A percentile compares a stretch with the other conserved stretches of the same genome.
phyloP scores from a whole-genome alignment of 1,140 invertebrate genomes.

The Apolygus lucorum region DNA sequence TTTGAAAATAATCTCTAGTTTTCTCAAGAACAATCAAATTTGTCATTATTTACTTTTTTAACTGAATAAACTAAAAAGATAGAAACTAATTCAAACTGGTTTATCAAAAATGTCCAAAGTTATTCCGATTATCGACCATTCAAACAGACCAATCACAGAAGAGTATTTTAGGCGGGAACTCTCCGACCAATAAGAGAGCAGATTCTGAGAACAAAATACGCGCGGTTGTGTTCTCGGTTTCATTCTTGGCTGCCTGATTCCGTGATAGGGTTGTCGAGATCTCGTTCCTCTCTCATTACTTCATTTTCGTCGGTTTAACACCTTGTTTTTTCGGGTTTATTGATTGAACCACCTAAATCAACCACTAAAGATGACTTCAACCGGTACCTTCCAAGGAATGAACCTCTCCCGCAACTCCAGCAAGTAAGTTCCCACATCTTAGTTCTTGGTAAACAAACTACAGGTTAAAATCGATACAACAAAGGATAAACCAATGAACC shows the following conservation, averaged over 20 bases:
- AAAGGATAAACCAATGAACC: neutral
- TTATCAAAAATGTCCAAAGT: no score
- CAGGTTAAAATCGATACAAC: neutral
- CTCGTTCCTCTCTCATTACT: neutral
- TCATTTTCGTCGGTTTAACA: neutral
- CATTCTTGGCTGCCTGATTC: neutral
- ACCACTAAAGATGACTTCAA: conserved; percentile 19
- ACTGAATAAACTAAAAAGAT: no score
- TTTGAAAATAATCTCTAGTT: no score
- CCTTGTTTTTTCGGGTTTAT: no score
- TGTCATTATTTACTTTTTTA: no score
- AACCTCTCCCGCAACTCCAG: conserved; percentile 16
- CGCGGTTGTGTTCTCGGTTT: neutral
- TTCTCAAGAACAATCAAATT: no score
- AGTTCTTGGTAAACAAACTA: neutral
- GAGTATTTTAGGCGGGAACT: neutral
- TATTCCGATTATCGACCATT: neutral
- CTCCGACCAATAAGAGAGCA: neutral
- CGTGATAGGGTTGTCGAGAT: neutral
- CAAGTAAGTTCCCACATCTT: conserved; percentile 13
- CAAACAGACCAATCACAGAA: neutral
- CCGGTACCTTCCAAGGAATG: conserved; percentile 19
- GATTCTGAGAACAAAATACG: conserved; percentile 1
- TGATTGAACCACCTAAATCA: no score
- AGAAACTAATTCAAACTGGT: no score